Evolutionary conservation across 1,140 invertebrate genomes (phyloP), one percentile per base, ranked within the genome.

Genomic region (Cyclina sinensis): DNA sequence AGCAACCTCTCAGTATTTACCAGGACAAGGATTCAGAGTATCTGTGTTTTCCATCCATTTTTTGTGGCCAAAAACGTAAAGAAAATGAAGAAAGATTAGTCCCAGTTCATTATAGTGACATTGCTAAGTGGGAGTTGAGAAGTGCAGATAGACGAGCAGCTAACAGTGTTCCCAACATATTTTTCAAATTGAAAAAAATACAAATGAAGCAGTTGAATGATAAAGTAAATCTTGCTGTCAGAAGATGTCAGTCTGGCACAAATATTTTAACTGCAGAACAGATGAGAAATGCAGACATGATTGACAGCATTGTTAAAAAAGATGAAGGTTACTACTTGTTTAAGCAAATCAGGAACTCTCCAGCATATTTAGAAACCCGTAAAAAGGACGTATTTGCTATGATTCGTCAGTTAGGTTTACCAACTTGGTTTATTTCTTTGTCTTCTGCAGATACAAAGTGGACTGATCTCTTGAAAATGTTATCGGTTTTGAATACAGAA

Each of bases 341-440:
- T n/a, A n/a, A n/a, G n/a, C n/a, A n/a, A n/a, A n/a, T n/a, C n/a
- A n/a, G n/a, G n/a, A n/a, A n/a, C n/a, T n/a, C n/a, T n/a, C 84
- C 84, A 3, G 32, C 88, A 35, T 86, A 73, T 21, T 90, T 62
- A 65, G 43, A 90, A 59, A 86, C 81, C 43, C 14, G 65, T n/a
- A n/a, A 92, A 48, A 92, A 92, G 80, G 91, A 92, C 78, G 21
- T 91, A 12, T 92, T 89, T 91, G 91, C 91, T 54, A 91, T 92
- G 91, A 92, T 92, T 27, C 57, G 89, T 37, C 91, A 91, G n/a
- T n/a, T n/a, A n/a, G n/a, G n/a, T n/a, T n/a, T n/a, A n/a, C n/a
- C n/a, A n/a, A n/a, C n/a, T n/a, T n/a, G n/a, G n/a, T n/a, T n/a
- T n/a, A n/a, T n/a, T n/a, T n/a, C n/a, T n/a, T n/a, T n/a, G n/a